Evolutionary conservation across 2,888 invertebrate species (phyloP), one percentile per base, ranked within the genome.

Genomic region (Oscheius sp.): DNA sequence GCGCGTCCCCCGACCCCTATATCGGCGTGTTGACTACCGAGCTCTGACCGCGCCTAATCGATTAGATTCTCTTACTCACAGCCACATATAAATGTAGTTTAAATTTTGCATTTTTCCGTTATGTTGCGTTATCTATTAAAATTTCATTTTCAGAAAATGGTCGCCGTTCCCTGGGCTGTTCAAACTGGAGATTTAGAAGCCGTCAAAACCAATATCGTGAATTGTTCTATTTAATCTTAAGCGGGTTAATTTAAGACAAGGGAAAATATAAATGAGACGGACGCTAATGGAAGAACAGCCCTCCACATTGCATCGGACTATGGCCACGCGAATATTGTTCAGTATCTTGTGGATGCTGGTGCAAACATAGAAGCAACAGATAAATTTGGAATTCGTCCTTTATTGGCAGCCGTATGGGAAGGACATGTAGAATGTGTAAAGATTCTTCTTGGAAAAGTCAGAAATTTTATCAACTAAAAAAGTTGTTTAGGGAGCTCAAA

Each of bases 401-500:
- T 97, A 55, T 88, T 96, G 83, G 94, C 96, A 80, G 96, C 96
- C 69, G 93, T 96, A 85, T 97, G 94, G 93, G 96, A 97, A 89
- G 94, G 94, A 27, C 96, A 96, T 87, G 92, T 92, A 64, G 91
- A 92, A 73, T 94, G 95, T 89, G 96, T 96, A 12, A 91, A 93
- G 88, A 89, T 94, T 76, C 90, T 97, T 81, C 87, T 96, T 73
- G 91, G 92, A 88, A 92, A 93, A 90, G 94, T 94, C 89, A 65
- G 74, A n/a, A n/a, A n/a, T n/a, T n/a, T n/a, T n/a, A n/a, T n/a
- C n/a, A 5, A 63, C 10, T 34, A 12, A 34, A 33, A 8, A 33
- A 57, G 10, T 0, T 23, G 58, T 73, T 65, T 63, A 76, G 69
- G 77, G 78, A n/a, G 75, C 75, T 1, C 48, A 75, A 37, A 68